Evolutionary conservation across 2,113 vertebrate genomes (phyloP).

Genomic region (Odontophorus gujanensis): DNA sequence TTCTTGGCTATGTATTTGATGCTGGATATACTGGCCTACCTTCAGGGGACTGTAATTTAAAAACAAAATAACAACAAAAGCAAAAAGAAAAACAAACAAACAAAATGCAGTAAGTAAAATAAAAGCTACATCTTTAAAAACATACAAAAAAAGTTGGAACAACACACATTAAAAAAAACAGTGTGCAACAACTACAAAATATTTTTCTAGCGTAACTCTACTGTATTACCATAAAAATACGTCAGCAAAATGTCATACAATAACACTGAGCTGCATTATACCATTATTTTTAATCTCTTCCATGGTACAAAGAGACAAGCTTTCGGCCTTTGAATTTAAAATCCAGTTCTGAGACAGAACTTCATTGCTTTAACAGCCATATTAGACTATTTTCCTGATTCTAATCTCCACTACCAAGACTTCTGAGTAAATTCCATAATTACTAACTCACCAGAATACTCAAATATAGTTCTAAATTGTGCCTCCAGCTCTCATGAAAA

Average conservation of each 20-base stretch:
- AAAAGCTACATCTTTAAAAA: constrained; percentile 25
- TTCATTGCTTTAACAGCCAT: not conserved
- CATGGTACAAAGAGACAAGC: not conserved
- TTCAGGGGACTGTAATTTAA: constrained; percentile 56
- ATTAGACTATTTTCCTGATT: not conserved
- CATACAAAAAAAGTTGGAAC: not conserved
- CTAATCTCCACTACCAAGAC: not conserved
- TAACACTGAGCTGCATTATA: not conserved
- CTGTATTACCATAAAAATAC: not conserved
- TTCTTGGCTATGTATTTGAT: constrained; percentile 63
- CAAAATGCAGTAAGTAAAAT: not conserved
- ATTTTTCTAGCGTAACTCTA: not conserved
- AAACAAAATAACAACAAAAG: constrained; percentile 33
- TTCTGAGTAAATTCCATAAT: not conserved
- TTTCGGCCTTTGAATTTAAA: constrained; percentile 10
- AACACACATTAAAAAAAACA: not conserved
- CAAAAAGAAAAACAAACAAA: constrained; percentile 51
- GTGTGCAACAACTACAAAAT: not conserved
- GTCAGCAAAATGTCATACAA: not conserved
- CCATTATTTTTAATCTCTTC: not conserved
- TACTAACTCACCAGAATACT: not conserved
- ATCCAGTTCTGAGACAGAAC: not conserved
- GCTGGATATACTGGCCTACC: constrained; percentile 55
- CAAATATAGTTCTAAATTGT: not conserved
- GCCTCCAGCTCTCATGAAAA: not conserved